These are phyloP conservation scores for Tetragonisca angustula DNA, from an alignment of 2,888 invertebrate genomes.

Conservation along the genomic window DNA sequence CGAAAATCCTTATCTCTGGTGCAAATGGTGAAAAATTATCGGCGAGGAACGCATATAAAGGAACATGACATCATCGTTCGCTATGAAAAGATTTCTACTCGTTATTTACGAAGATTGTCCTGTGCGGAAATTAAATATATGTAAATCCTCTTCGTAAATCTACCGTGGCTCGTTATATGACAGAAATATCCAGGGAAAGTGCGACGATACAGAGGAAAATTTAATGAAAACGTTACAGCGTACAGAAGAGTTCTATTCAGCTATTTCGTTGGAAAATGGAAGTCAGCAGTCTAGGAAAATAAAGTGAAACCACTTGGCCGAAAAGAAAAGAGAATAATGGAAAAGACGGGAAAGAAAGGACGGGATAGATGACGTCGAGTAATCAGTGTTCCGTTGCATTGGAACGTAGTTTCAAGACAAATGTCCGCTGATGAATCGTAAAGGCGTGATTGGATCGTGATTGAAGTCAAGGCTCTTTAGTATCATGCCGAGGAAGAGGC, in stretches of 20 bases:
- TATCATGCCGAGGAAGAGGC: slow-evolving; percentile 19
- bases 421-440: slow-evolving; percentile 33
- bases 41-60: neutral
- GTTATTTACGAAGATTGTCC: neutral
- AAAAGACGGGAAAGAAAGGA: neutral
- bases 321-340: neutral
- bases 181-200: too few relatives aligned
- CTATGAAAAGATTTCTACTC: neutral
- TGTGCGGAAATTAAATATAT: neutral
- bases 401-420: slow-evolving; percentile 29
- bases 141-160: too few relatives aligned
- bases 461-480: slow-evolving; percentile 46
- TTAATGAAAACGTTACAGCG: too few relatives aligned
- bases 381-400: neutral
- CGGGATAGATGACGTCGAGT: neutral
- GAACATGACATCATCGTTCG: neutral
- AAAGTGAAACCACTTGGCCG: neutral
- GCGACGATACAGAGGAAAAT: too few relatives aligned
- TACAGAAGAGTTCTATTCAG: too few relatives aligned
- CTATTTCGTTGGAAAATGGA: neutral
- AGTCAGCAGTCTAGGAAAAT: too few relatives aligned
- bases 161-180: too few relatives aligned
- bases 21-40: neutral
- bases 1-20: neutral
- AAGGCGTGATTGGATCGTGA: slow-evolving; percentile 24